These are phyloP conservation scores for Enteromius argenteus DNA, from an alignment of 2,797 vertebrate genomes.

Conservation along the genomic window DNA sequence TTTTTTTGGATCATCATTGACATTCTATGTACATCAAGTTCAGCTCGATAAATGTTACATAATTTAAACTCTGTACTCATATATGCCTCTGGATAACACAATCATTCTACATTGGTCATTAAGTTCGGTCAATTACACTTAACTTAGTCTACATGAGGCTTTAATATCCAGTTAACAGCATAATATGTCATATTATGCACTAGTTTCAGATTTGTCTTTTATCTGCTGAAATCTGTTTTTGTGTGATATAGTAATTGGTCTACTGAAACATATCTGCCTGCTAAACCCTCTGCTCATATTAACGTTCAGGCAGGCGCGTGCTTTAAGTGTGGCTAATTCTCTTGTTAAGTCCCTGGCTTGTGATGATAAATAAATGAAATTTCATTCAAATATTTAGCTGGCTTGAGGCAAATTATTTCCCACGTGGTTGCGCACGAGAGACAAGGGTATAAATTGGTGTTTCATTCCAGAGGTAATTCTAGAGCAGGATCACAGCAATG, in stretches of 20 bases:
- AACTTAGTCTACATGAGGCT: background rate
- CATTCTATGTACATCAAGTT: background rate
- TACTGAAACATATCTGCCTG: background rate
- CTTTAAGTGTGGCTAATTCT: slow-evolving; percentile 19
- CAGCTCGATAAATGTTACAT: too few species aligned
- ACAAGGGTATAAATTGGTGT: background rate
- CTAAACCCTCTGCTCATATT: background rate
- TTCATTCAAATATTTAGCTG: slow-evolving; percentile 21
- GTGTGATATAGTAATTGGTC: background rate
- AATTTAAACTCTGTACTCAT: too few species aligned
- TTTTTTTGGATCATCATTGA: background rate
- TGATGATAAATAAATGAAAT: slow-evolving; percentile 11
- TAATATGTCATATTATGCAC: background rate
- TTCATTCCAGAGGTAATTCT: background rate
- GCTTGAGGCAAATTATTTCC: background rate
- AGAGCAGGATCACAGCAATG: background rate
- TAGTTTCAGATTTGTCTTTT: background rate
- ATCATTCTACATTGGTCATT: background rate
- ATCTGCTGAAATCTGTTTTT: background rate
- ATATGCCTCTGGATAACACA: background rate
- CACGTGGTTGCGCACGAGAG: background rate
- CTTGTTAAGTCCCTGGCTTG: background rate
- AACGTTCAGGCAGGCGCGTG: background rate
- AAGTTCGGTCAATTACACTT: background rate
- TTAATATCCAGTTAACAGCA: slow-evolving; percentile 9